Evolutionary conservation across 2,113 vertebrate genomes (phyloP).

Genomic region (Prochilodus magdalenae): DNA sequence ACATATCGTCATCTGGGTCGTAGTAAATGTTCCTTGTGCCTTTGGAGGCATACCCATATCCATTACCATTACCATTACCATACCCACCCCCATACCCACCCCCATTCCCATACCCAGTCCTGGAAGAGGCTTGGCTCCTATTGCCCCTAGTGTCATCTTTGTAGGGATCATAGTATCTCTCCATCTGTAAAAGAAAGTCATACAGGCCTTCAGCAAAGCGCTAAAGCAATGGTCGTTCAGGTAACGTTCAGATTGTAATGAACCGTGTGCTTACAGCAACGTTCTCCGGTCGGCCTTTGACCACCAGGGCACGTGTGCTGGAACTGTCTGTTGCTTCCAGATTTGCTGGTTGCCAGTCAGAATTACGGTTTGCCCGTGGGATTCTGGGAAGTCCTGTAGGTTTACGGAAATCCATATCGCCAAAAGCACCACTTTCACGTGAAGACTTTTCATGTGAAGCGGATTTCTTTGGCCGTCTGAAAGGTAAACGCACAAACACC

Average conservation of each 20-base stretch:
- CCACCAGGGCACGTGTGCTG: constrained; percentile 56
- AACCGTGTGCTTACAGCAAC: constrained; percentile 47
- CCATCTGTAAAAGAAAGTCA: background rate
- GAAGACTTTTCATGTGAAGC: background rate
- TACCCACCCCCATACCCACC: no score
- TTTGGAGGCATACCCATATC: background rate
- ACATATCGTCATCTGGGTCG: constrained; percentile 12
- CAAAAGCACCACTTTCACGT: background rate
- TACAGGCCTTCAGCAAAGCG: background rate
- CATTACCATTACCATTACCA: no score
- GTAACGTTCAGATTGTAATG: background rate
- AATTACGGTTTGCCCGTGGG: constrained; percentile 68
- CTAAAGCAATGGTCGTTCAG: background rate
- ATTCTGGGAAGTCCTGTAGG: constrained; percentile 60
- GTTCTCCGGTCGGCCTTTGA: constrained; percentile 18
- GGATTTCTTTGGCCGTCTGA: constrained; percentile 57
- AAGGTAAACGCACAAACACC: background rate
- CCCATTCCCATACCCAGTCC: background rate
- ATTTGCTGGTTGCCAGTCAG: constrained; percentile 55
- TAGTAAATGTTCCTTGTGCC: constrained; percentile 33
- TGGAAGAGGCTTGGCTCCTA: background rate
- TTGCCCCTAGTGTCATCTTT: background rate
- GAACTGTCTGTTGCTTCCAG: constrained; percentile 63
- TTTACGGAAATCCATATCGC: constrained; percentile 36
- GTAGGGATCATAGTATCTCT: background rate